Conservation (phyloP, 2,113 vertebrate genomes). For the Seriola quinqueradiata region DNA sequence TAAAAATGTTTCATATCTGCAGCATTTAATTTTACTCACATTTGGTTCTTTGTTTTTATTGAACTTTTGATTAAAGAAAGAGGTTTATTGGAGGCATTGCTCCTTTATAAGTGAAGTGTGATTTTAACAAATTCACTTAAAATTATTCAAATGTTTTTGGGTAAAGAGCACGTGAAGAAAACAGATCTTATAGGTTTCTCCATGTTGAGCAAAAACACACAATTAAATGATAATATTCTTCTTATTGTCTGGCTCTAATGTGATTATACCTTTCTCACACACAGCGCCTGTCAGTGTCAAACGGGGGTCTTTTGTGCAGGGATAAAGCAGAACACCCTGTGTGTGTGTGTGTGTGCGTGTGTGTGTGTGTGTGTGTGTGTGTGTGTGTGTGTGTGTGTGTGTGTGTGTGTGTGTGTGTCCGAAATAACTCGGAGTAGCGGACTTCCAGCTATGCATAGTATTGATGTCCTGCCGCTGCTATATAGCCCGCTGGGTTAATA, state of each 20-base stretch:
- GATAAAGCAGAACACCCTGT: constrained; percentile 31
- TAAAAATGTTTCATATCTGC: background rate
- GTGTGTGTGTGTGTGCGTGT: background rate
- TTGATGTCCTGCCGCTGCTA: constrained; percentile 59
- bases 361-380: background rate
- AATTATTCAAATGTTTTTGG: background rate
- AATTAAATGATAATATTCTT: background rate
- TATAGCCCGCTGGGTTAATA: constrained; percentile 75
- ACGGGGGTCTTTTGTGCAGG: constrained; percentile 50
- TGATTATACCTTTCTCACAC: background rate
- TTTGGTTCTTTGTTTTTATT: background rate
- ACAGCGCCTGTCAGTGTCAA: constrained; percentile 14
- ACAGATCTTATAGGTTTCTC: background rate
- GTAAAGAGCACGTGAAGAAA: background rate
- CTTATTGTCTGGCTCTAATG: background rate
- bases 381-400: background rate
- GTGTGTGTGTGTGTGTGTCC: constrained; percentile 7
- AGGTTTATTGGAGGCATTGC: background rate
- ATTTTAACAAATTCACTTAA: background rate
- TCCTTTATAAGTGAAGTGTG: background rate
- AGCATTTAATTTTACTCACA: background rate
- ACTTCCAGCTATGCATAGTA: constrained; percentile 69
- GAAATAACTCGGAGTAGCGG: constrained; percentile 67
- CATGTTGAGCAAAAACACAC: background rate
- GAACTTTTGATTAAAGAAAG: background rate